phyloP scores from a whole-genome alignment of 2,888 invertebrate genomes.

The Chymomyza procnemis region DNA sequence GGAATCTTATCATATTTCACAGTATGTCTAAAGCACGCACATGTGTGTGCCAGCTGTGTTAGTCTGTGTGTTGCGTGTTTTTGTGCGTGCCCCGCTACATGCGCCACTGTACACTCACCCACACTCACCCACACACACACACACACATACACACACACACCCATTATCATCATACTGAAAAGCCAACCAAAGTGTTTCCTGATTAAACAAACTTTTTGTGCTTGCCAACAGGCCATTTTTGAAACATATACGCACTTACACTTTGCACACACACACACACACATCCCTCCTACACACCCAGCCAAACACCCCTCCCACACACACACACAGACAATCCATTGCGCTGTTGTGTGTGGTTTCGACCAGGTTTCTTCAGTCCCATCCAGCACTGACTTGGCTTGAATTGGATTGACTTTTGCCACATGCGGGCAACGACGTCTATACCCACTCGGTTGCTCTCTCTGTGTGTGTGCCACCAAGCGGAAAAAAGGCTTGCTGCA shows the following conservation, averaged over 20 bases:
- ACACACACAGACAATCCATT: not conserved
- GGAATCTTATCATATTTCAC: not conserved
- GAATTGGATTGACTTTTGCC: slow-evolving; percentile 39
- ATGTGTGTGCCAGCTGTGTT: not conserved
- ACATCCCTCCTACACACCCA: not conserved
- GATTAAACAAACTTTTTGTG: slow-evolving; percentile 7
- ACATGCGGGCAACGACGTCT: not conserved
- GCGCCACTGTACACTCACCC: too few relatives aligned
- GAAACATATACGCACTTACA: not conserved
- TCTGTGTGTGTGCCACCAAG: slow-evolving; percentile 1
- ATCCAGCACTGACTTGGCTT: slow-evolving; percentile 8
- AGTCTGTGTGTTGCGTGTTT: not conserved
- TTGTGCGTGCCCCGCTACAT: not conserved
- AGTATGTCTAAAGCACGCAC: not conserved
- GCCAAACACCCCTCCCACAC: not conserved
- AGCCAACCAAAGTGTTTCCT: slow-evolving; percentile 8
- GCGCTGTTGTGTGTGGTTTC: not conserved
- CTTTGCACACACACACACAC: not conserved
- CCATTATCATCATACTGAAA: not conserved
- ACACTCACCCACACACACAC: not conserved
- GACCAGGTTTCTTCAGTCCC: too few relatives aligned
- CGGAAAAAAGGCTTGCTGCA: slow-evolving; percentile 59
- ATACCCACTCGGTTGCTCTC: not conserved
- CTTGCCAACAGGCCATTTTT: slow-evolving; percentile 6
- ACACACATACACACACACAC: too few relatives aligned